phyloP scores from a whole-genome alignment of 2,113 vertebrate genomes.

The Tenebrosternarchus preto region DNA sequence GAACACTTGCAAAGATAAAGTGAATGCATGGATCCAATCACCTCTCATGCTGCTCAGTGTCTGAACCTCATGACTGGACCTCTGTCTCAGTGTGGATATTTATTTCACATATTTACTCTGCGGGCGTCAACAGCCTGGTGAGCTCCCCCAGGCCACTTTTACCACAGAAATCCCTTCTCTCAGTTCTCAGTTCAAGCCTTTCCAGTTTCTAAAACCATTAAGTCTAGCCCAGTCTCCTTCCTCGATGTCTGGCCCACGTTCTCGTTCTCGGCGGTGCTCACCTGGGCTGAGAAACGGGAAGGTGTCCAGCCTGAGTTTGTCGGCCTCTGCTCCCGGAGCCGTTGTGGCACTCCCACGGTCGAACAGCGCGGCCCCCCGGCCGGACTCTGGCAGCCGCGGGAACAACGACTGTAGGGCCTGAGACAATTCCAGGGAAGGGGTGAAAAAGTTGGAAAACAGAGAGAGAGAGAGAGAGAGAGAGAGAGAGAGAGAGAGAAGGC shows the following conservation, averaged over 20 bases:
- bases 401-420: conserved; percentile 87
- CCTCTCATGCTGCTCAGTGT: not conserved
- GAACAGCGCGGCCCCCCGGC: conserved; percentile 76
- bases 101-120: not conserved
- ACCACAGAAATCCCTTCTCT: conserved; percentile 56
- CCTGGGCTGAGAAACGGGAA: conserved; percentile 85
- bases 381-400: conserved; percentile 82
- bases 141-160: not conserved
- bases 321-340: conserved; percentile 76
- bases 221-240: conserved; percentile 29
- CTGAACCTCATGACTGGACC: not conserved
- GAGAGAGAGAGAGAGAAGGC: conserved; percentile 2
- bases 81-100: not conserved
- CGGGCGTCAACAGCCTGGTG: not conserved
- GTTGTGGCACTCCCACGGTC: conserved; percentile 67
- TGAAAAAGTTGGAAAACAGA: not conserved
- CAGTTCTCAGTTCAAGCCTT: conserved; percentile 57
- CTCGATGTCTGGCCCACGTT: not conserved
- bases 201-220: conserved; percentile 34
- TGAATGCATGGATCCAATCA: conserved; percentile 13
- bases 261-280: conserved; percentile 60
- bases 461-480: conserved; percentile 4
- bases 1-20: conserved; percentile 26
- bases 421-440: conserved; percentile 24
- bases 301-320: conserved; percentile 84